Evolutionary conservation across 2,797 vertebrate species (phyloP), one percentile per base, ranked within the genome.

Genomic region (Sebastes steindachneri): DNA sequence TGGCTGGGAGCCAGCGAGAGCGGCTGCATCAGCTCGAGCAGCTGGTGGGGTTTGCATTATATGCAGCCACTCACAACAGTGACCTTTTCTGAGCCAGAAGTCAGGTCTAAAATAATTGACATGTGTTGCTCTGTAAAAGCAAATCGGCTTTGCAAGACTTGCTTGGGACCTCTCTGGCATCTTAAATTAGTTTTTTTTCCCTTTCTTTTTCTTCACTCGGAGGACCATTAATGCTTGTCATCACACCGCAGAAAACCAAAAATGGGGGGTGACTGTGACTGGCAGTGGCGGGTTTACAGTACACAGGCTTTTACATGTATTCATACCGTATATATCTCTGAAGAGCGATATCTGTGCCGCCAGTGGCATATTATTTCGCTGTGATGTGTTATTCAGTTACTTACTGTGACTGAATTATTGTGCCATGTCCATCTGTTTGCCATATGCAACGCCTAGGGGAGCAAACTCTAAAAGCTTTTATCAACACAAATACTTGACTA

Each of bases 81-180:
- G 71, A 92, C 87, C 88, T 93, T 86, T 84, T 80, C 60, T 64
- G 64, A 77, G 67, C 77, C 31, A 33, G 59, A 81, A 79, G 83
- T 83, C 80, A 11, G 23, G 69, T 82, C 86, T 68, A 11, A 86
- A 86, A 87, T 93, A 91, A 94, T 92, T 89, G 90, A 90, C 91
- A 91, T 89, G 92, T 92, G 87, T 85, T 89, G 79, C 86, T 88
- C 81, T 90, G 84, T 86, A 81, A 89, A 86, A 90, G 85, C 66
- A 89, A 90, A 93, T 88, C 86, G 77, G 86, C 86, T 88, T 66
- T 82, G 82, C 72, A 71, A 79, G 59, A 80, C 72, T 72, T 54
- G 76, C 80, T 77, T 28, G 29, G 21, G n/a, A 68, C 77, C 77
- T 79, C 79, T 86, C 59, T 28, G 12, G 73, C 73, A 79, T 90